A percentile compares a stretch with the other conserved stretches of the same genome.
Evolutionary conservation across 1,140 invertebrate species (phyloP).

Genomic region (Tetramorium alpestre): DNA sequence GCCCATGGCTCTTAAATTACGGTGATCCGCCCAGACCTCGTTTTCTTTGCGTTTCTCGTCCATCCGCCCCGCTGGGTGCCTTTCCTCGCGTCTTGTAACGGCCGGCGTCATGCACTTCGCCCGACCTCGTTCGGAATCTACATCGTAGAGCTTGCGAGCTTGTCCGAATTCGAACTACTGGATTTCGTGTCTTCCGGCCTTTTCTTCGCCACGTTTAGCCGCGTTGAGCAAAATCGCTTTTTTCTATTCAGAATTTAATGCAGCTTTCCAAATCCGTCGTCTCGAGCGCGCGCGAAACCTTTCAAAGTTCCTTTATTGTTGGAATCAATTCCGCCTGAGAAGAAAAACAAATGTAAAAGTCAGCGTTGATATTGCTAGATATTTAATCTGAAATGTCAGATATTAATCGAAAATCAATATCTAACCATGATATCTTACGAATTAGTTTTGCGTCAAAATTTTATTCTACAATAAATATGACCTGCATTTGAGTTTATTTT

Average conservation of each 20-base stretch:
- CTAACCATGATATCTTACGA: background rate
- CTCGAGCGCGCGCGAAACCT: background rate
- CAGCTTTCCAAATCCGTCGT: background rate
- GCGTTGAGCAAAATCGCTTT: background rate
- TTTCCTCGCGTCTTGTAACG: slow-evolving; percentile 22
- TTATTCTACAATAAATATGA: background rate
- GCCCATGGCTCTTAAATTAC: slow-evolving; percentile 67
- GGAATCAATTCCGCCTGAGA: background rate
- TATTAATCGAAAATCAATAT: background rate
- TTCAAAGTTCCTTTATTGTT: background rate
- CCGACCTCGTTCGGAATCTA: slow-evolving; percentile 24
- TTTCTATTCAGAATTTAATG: slow-evolving; percentile 14
- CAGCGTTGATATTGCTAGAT: background rate
- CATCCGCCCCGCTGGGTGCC: background rate
- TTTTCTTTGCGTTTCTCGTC: background rate
- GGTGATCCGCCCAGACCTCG: slow-evolving; percentile 56
- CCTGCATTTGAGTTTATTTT: background rate
- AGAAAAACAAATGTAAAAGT: background rate
- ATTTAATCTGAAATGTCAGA: background rate
- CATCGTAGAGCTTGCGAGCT: background rate
- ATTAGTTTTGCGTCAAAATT: background rate
- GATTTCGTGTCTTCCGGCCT: background rate
- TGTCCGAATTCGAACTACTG: slow-evolving; percentile 16
- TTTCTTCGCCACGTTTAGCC: background rate
- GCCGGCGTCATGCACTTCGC: slow-evolving; percentile 33